Evolutionary conservation across 2,797 vertebrate species (phyloP).

Genomic region (Loris lydekkerianus): DNA sequence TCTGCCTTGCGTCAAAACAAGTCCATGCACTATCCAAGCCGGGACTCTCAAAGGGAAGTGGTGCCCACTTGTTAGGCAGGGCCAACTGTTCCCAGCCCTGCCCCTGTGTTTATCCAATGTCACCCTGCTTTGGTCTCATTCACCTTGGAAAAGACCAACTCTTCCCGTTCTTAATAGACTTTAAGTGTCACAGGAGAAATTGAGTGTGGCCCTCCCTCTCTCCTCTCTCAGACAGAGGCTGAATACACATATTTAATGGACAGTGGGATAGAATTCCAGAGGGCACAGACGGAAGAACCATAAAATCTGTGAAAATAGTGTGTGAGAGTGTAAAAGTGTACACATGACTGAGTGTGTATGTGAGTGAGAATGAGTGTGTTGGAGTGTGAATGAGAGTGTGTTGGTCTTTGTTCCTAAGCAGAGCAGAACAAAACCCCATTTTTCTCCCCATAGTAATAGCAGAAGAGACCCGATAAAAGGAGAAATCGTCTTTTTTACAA

Average conservation of each 20-base stretch:
- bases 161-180: background rate
- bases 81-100: background rate
- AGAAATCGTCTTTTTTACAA: background rate
- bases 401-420: background rate
- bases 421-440: background rate
- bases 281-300: background rate
- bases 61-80: background rate
- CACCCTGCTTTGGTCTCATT: constrained; percentile 4
- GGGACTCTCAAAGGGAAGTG: background rate
- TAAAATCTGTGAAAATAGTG: background rate
- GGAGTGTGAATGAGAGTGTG: background rate
- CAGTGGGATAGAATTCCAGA: background rate
- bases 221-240: background rate
- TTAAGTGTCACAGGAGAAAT: background rate
- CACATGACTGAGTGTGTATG: too few species aligned
- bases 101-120: background rate
- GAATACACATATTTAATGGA: background rate
- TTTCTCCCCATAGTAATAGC: background rate
- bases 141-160: background rate
- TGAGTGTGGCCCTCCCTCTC: background rate
- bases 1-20: background rate
- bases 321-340: background rate
- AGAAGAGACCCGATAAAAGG: background rate
- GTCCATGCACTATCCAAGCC: background rate
- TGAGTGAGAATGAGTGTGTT: background rate